Evolutionary conservation across 1,140 invertebrate species (phyloP).

Genomic region (Polypedilum pembai): DNA sequence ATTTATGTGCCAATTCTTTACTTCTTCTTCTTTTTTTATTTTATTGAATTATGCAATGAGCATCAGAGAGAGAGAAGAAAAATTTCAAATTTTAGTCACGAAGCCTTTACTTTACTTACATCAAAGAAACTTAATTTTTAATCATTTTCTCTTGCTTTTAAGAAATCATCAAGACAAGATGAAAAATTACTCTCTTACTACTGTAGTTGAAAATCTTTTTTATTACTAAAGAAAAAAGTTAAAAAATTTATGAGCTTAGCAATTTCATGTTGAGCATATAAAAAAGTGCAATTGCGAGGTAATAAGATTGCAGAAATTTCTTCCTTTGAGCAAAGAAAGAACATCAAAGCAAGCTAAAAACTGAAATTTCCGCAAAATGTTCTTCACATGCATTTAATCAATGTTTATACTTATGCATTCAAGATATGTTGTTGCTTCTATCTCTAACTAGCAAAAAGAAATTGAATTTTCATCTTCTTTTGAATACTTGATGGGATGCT

Average conservation of each 20-base stretch:
- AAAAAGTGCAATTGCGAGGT: slow-evolving; percentile 8
- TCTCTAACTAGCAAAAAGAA: too few species aligned
- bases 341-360: background rate
- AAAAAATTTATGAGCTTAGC: slow-evolving; percentile 25
- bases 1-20: background rate
- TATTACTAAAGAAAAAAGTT: background rate
- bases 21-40: too few species aligned
- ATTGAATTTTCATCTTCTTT: too few species aligned
- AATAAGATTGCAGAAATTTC: slow-evolving; percentile 14
- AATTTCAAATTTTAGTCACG: background rate
- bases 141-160: background rate
- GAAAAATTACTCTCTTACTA: background rate
- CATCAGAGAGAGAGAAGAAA: background rate
- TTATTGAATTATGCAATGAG: background rate
- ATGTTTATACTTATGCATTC: background rate
- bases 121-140: slow-evolving; percentile 16
- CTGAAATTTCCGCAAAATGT: background rate
- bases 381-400: slow-evolving; percentile 12
- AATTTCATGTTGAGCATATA: background rate
- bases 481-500: too few species aligned
- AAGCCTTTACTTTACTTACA: background rate
- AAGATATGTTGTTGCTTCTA: too few species aligned
- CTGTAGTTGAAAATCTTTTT: background rate
- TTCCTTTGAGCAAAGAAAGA: background rate
- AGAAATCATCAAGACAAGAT: slow-evolving; percentile 4